Evolutionary conservation across 1,140 invertebrate species (phyloP).

Genomic region (roundworm (Caenorhabditis elegans)): WBcel235 BX284603.4:9754001-9754500

Average conservation of each 20-base stretch:
- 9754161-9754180: conserved; percentile 77
- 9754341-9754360: no score
- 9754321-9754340: no score
- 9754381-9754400: no score
- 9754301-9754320: no score
- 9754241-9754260: no score
- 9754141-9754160: conserved; percentile 86
- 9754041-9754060: conserved; percentile 53
- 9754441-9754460: conserved; percentile 79
- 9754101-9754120: conserved; percentile 91
- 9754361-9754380: no score
- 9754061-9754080: conserved; percentile 54
- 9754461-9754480: conserved; percentile 67
- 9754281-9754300: no score
- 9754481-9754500: conserved; percentile 86
- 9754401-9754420: conserved; percentile 96
- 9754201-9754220: conserved; percentile 34
- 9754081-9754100: conserved; percentile 82
- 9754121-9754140: conserved; percentile 82
- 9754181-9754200: conserved; percentile 84
- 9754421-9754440: conserved; percentile 92
- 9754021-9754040: conserved; percentile 2
- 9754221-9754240: no score
- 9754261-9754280: no score
- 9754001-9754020: background rate